phyloP scores from a whole-genome alignment of 2,888 invertebrate species.

The Trachelus iudaicus region DNA sequence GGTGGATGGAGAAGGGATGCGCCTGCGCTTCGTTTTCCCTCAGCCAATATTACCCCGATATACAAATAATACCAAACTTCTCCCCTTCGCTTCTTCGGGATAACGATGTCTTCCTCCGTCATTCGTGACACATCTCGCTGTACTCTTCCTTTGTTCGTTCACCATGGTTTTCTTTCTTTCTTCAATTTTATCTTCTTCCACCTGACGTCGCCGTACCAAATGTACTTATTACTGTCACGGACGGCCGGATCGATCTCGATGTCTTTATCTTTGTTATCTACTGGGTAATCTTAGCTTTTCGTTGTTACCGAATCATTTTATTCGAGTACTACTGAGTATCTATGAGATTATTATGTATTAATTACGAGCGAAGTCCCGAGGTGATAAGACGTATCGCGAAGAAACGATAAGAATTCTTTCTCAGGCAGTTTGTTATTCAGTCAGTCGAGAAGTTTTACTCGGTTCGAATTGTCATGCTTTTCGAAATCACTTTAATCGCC shows the following conservation, averaged over 20 bases:
- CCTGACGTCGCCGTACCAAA: neutral
- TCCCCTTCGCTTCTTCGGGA: neutral
- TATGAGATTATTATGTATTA: neutral
- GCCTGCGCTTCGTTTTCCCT: slow-evolving; percentile 17
- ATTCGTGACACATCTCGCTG: neutral
- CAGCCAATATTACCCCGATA: slow-evolving; percentile 5
- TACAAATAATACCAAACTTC: neutral
- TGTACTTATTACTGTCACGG: neutral
- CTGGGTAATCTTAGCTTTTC: neutral
- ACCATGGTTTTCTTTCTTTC: neutral
- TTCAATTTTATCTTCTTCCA: neutral
- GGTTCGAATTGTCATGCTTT: neutral
- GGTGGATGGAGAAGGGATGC: slow-evolving; percentile 2
- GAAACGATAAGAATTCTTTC: neutral
- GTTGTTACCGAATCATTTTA: neutral
- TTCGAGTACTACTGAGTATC: neutral
- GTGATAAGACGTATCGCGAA: neutral
- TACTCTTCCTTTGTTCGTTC: neutral
- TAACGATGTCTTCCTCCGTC: neutral
- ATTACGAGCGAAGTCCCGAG: neutral
- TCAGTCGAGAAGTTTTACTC: neutral
- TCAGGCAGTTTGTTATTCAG: neutral
- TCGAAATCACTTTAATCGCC: neutral
- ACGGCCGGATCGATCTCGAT: neutral
- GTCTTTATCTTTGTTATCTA: neutral